Percentiles rank a stretch among this genome's conserved stretches.
Evolutionary conservation across 1,140 invertebrate species (phyloP).

Genomic region (Elysia chlorotica): DNA sequence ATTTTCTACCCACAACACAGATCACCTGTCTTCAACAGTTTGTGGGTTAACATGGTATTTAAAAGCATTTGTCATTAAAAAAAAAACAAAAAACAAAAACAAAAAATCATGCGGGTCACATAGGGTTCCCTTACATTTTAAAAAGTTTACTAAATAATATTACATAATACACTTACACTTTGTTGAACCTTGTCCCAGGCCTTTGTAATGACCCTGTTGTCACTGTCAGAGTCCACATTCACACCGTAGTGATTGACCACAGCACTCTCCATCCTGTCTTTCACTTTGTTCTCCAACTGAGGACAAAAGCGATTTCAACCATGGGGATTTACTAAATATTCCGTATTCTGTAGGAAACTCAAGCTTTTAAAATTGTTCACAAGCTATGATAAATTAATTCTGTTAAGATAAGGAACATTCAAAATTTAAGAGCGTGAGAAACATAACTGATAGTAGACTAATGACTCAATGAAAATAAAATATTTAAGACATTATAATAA

Average conservation of each 20-base stretch:
- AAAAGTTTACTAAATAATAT: background rate
- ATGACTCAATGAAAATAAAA: background rate
- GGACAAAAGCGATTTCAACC: background rate
- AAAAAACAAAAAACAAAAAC: background rate
- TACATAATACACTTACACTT: slow-evolving; percentile 31
- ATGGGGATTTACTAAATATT: background rate
- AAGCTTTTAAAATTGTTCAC: background rate
- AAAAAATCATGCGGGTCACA: background rate
- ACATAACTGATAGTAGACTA: background rate
- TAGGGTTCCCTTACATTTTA: background rate
- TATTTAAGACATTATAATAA: background rate
- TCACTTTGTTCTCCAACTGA: slow-evolving; percentile 48
- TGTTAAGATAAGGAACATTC: background rate
- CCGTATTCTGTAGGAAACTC: background rate
- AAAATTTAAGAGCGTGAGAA: background rate
- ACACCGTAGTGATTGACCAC: slow-evolving; percentile 44
- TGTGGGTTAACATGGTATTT: background rate
- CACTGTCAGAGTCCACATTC: slow-evolving; percentile 1
- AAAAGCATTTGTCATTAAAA: background rate
- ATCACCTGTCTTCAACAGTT: too few relatives aligned
- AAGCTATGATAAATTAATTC: background rate
- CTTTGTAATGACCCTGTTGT: slow-evolving; percentile 34
- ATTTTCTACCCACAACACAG: too few relatives aligned
- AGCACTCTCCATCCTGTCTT: slow-evolving; percentile 37
- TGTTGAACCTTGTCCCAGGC: slow-evolving; percentile 46